phyloP scores from a whole-genome alignment of 2,888 invertebrate species.

The Oscheius sp. region DNA sequence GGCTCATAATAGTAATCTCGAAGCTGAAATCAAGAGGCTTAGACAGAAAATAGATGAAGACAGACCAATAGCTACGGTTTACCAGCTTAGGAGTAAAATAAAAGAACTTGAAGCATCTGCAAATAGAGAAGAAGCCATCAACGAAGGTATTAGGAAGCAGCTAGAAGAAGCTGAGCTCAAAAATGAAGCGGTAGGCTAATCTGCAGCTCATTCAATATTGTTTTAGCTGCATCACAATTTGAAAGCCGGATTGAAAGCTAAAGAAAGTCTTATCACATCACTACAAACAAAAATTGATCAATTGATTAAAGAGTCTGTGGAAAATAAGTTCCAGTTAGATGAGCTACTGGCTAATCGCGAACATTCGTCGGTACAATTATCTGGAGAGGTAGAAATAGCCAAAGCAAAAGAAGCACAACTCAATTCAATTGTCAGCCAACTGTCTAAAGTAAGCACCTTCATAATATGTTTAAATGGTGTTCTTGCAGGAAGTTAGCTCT shows the following conservation, averaged over 20 bases:
- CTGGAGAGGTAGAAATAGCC: constrained; percentile 15
- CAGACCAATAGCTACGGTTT: constrained; percentile 1
- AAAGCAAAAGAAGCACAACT: constrained; percentile 11
- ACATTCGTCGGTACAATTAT: constrained; percentile 3
- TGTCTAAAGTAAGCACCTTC: constrained; percentile 3
- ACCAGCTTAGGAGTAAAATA: background rate
- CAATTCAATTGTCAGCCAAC: background rate
- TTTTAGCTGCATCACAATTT: constrained; percentile 6
- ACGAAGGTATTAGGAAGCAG: constrained; percentile 4
- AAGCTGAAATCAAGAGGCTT: constrained; percentile 12
- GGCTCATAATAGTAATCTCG: constrained; percentile 19
- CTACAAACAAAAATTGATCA: constrained; percentile 10
- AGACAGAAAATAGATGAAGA: constrained; percentile 23
- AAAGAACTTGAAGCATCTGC: background rate
- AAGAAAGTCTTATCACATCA: background rate
- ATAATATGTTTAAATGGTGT: background rate
- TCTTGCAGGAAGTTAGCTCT: constrained; percentile 9
- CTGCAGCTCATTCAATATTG: background rate
- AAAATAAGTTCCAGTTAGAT: constrained; percentile 24
- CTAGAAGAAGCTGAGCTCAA: constrained; percentile 17
- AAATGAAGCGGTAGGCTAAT: constrained; percentile 17
- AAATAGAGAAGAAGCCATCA: background rate
- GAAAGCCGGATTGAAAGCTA: constrained; percentile 3
- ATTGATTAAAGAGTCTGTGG: constrained; percentile 16
- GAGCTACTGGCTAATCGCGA: constrained; percentile 14